Evolutionary conservation across 1,140 invertebrate genomes (phyloP).

Genomic region (Euura lappo): DNA sequence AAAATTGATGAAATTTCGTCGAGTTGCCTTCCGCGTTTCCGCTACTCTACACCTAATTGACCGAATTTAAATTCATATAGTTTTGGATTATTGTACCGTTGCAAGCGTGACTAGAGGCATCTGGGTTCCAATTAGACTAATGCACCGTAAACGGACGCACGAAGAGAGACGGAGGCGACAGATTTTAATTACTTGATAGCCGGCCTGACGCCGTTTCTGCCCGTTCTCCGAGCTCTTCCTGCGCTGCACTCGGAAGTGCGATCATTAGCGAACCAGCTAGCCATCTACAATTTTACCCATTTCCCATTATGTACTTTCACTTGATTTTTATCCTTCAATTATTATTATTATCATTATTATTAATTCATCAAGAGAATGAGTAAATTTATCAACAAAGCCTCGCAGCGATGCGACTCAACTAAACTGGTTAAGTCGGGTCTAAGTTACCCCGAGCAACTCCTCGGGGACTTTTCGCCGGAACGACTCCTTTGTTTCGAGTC

Average conservation of each 20-base stretch:
- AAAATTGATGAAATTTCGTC: no score
- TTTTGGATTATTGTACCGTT: no score
- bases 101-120: background rate
- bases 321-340: background rate
- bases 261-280: background rate
- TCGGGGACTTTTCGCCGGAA: background rate
- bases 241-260: background rate
- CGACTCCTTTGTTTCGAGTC: background rate
- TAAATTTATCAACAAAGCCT: no score
- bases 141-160: background rate
- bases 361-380: no score
- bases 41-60: no score
- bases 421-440: background rate
- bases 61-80: no score
- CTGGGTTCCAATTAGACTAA: background rate
- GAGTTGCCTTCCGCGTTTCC: no score
- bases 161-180: background rate
- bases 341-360: no score
- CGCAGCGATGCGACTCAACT: no score
- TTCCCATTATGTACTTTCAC: background rate
- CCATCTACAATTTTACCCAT: no score
- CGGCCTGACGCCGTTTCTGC: background rate
- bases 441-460: background rate
- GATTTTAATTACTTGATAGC: constrained; percentile 1
- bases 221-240: background rate